Base-by-base conservation (phyloP, 2,113 vertebrate species). In the Loxodonta africana region DNA sequence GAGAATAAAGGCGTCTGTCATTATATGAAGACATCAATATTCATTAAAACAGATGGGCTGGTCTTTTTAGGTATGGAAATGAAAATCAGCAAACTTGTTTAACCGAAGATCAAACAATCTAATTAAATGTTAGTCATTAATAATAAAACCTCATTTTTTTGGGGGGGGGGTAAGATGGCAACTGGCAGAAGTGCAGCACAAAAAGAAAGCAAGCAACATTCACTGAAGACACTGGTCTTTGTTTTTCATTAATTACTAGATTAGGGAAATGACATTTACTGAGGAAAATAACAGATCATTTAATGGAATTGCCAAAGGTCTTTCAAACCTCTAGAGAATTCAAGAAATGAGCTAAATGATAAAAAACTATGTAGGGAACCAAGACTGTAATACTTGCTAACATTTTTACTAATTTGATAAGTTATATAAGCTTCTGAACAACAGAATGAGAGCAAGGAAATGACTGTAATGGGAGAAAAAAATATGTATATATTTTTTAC, bases 191-290 rank as follows among this genome's bases (percentile, higher is more conserved):
- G 94, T 83, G 51, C 0, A 0, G 88, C 91, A 87, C 90, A 98
- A 96, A 98, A 98, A 97, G 74, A 76, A 95, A 80, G 65, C 48
- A 96, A 83, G 65, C 53, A 97, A 96, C 57, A 95, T 46, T 97
- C 96, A 93, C 94, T 96, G 95, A 96, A 94, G 94, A 98, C 97
- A 95, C 0, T 4, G 63, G 86, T 95, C 89, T 98, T 97, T 98
- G 57, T 80, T 98, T 98, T 86, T 98, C 96, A 97, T 98, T 98
- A 98, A 98, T 98, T 98, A 98, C 86, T 97, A 91, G 95, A 96
- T 98, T 95, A 97, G 62, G 90, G 78, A 98, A 98, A 97, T 91
- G 93, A 96, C 89, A 98, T 97, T 98, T 98, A 97, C 71, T 97
- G 96, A 98, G 93, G 82, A 98, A 98, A 98, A 94, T 93, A 98